These are phyloP conservation scores for Macropis europaea DNA, from an alignment of 2,888 invertebrate genomes.

Conservation along the genomic window DNA sequence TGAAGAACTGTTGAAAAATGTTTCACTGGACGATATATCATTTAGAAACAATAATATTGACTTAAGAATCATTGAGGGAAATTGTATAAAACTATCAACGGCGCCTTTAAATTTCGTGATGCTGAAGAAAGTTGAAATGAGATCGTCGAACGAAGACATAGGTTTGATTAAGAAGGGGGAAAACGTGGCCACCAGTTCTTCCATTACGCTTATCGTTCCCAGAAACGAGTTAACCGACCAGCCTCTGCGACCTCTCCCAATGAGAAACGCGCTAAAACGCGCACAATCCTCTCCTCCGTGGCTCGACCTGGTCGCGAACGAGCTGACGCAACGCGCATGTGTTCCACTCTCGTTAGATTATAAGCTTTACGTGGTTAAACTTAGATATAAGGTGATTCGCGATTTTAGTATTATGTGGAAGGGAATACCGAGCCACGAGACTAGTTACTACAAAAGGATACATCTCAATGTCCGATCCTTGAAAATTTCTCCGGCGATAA, in stretches of 20 bases:
- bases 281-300: conserved; percentile 68
- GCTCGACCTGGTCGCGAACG: conserved; percentile 74
- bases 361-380: conserved; percentile 70
- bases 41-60: conserved; percentile 4
- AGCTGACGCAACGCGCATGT: conserved; percentile 79
- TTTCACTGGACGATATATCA: conserved; percentile 13
- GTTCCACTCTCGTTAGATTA: conserved; percentile 78
- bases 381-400: conserved; percentile 42
- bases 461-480: conserved; percentile 28
- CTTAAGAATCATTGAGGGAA: not conserved
- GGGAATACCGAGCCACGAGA: conserved; percentile 42
- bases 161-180: conserved; percentile 62
- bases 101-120: conserved; percentile 25
- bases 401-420: conserved; percentile 45
- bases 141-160: conserved; percentile 33
- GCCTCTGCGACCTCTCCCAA: conserved; percentile 71
- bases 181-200: conserved; percentile 75
- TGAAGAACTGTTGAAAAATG: conserved; percentile 8
- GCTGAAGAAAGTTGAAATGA: conserved; percentile 5
- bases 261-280: conserved; percentile 64
- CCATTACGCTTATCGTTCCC: conserved; percentile 80
- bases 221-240: conserved; percentile 77
- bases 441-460: conserved; percentile 40
- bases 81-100: conserved; percentile 12
- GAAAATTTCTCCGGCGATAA: conserved; percentile 14